Base-by-base conservation (phyloP, 2,113 vertebrate genomes). In the Orientallactaga bullata region DNA sequence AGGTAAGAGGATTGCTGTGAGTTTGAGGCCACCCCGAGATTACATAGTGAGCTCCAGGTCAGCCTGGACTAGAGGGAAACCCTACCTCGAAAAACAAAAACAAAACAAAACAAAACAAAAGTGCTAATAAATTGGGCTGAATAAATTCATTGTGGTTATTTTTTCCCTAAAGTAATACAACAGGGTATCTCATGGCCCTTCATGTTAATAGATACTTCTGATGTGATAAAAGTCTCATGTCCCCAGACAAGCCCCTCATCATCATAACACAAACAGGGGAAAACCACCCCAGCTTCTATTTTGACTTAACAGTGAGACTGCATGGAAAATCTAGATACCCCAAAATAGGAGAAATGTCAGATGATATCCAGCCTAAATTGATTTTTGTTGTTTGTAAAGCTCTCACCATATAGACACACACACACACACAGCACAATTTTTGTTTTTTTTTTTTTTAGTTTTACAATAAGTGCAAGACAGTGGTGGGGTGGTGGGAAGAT, bases 61-160 rank as follows among this genome's bases (percentile, higher is more conserved):
- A n/a, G n/a, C n/a, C n/a, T n/a, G n/a, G n/a, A n/a, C n/a, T n/a
- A n/a, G n/a, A n/a, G n/a, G n/a, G n/a, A n/a, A n/a, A n/a, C n/a
- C n/a, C n/a, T n/a, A n/a, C n/a, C n/a, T n/a, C n/a, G n/a, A n/a
- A n/a, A n/a, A n/a, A n/a, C n/a, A n/a, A n/a, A n/a, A n/a, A n/a
- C n/a, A n/a, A n/a, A n/a, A n/a, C n/a, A n/a, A n/a, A n/a, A n/a
- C n/a, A n/a, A n/a, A n/a, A n/a, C n/a, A n/a, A 63, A 94, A 94
- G 82, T 69, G 28, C 60, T 83, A 51, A 76, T 95, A 6, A 13
- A 91, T 69, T 23, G 32, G 80, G 32, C 17, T 42, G 28, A 85
- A n/a, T 77, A 83, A 42, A 74, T 80, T 65, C 61, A 68, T 82
- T 73, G 5, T 92, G 35, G 82, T 35, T 85, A 90, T 79, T 47